Evolutionary conservation across 2,113 vertebrate species (phyloP), one percentile per base, ranked within the genome.

Genomic region (Etheostoma spectabile): DNA sequence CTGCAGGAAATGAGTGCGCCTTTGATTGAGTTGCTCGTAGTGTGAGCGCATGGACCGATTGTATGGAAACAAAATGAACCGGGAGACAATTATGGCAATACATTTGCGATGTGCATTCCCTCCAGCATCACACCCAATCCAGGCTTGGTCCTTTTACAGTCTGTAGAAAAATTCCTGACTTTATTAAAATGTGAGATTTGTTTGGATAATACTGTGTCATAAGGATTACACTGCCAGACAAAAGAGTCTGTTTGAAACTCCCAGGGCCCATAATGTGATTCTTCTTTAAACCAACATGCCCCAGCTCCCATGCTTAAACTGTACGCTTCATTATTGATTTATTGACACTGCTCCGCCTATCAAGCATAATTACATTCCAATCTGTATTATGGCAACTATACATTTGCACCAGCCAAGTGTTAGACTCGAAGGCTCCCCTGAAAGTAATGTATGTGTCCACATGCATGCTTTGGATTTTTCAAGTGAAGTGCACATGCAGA

Each of bases 121-220:
- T 69, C 45, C 45, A 79, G 79, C 70, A 62, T 84, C 70, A 24
- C 63, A 61, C 57, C 52, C 53, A 57, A 82, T 77, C 69, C 21
- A 1, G 63, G 45, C 51, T 65, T 35, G 67, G 71, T 77, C 65
- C 21, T 52, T 24, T 77, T 69, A 30, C 35, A 53, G 55, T 64
- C 81, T 70, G 30, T 24, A 86, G 69, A 69, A 74, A 74, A 86
- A 92, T 91, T 91, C 83, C 89, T 82, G 82, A 86, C 86, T 91
- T 94, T 90, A 90, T 91, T 92, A 92, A 91, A 92, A 86, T 67
- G 62, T 82, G 74, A 87, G 70, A 89, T 92, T 88, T 89, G 77
- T 86, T 88, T 88, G 80, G 70, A 81, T 79, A 63, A 80, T 63
- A 53, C 80, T 61, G 59, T 83, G 81, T 86, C 74, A 72, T 88